Percentiles rank a stretch among this genome's conserved stretches.
phyloP scores from a whole-genome alignment of 2,797 vertebrate genomes.

The Rallus crepitans region DNA sequence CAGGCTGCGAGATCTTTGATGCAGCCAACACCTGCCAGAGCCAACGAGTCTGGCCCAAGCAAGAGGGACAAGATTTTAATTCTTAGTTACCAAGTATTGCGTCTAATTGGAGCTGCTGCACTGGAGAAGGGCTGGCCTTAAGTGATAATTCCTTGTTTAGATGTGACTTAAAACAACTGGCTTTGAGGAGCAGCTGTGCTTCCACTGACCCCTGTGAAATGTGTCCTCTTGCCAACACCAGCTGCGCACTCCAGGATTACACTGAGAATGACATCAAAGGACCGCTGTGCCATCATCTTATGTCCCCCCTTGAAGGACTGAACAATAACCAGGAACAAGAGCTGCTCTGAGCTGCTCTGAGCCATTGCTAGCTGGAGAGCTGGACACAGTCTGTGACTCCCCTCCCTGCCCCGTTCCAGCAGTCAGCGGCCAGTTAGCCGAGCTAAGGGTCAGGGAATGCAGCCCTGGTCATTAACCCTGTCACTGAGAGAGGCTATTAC shows the following conservation, averaged over 20 bases:
- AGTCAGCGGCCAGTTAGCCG: background rate
- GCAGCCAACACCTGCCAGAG: background rate
- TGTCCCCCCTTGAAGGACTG: background rate
- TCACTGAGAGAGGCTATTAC: background rate
- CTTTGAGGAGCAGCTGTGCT: slow-evolving; percentile 6
- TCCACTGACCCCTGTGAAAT: background rate
- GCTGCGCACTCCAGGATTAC: background rate
- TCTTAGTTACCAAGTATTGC: background rate
- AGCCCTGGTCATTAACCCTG: background rate
- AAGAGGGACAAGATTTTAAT: background rate
- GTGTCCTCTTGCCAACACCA: background rate
- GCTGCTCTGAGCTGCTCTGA: background rate
- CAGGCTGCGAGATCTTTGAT: background rate
- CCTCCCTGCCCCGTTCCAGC: background rate
- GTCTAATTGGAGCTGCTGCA: background rate
- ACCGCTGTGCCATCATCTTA: background rate
- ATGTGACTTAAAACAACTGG: slow-evolving; percentile 59
- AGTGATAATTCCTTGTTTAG: slow-evolving; percentile 43
- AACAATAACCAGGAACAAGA: background rate
- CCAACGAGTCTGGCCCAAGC: background rate
- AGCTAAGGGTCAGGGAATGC: background rate
- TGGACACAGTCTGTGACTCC: background rate
- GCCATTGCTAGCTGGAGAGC: background rate
- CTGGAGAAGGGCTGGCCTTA: slow-evolving; percentile 24
- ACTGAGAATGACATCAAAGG: background rate